These are phyloP conservation scores for Scelioninae gen. 1 DNA, from an alignment of 2,888 invertebrate genomes.

Conservation along the genomic window DNA sequence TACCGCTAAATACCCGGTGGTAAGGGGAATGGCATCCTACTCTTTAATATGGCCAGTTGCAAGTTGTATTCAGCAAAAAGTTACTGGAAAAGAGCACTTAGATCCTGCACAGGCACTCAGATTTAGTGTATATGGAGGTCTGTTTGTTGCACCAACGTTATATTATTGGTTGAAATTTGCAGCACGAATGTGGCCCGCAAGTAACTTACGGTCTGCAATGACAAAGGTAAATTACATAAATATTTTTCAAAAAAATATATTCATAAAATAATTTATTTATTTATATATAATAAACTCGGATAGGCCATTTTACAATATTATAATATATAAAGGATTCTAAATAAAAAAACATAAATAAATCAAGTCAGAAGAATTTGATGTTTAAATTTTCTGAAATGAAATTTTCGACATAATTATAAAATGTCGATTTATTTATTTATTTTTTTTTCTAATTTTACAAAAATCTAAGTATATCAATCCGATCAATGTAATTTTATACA, in stretches of 20 bases:
- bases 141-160: conserved; percentile 92
- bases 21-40: conserved; percentile 87
- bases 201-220: conserved; percentile 88
- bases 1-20: conserved; percentile 85
- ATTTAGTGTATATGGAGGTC: conserved; percentile 91
- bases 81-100: conserved; percentile 80
- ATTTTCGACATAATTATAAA: too few species aligned
- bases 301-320: too few species aligned
- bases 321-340: too few species aligned
- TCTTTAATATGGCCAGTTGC: conserved; percentile 87
- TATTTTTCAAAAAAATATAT: too few species aligned
- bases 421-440: too few species aligned
- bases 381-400: too few species aligned
- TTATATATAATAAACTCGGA: too few species aligned
- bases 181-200: conserved; percentile 91
- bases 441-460: too few species aligned
- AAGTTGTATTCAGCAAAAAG: conserved; percentile 86
- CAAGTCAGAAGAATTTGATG: too few species aligned
- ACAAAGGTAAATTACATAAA: conserved; percentile 88
- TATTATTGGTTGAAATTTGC: conserved; percentile 92
- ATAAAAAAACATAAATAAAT: too few species aligned
- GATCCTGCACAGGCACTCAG: conserved; percentile 87
- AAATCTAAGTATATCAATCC: conserved; percentile 6
- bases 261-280: too few species aligned
- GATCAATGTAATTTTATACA: conserved; percentile 13